Evolutionary conservation across 2,888 invertebrate species (phyloP).

Genomic region (Lepidochrysops patricia): DNA sequence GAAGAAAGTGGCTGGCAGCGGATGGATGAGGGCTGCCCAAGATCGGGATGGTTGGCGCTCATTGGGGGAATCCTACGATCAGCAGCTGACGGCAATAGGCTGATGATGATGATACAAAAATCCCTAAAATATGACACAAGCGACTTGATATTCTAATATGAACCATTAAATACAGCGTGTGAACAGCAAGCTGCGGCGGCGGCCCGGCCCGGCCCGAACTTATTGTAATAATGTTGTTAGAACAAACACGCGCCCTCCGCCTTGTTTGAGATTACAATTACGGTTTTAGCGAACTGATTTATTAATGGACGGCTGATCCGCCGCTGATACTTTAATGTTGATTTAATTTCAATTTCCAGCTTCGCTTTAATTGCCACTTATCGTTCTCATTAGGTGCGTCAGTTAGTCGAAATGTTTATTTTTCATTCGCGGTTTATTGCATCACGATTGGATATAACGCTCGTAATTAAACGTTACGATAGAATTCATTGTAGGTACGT

Average conservation of each 20-base stretch:
- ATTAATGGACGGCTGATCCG: conserved; percentile 73
- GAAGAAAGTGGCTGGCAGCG: too few species aligned
- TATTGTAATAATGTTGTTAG: conserved; percentile 74
- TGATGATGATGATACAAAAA: too few species aligned
- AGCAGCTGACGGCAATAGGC: too few species aligned
- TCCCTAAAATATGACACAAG: background rate
- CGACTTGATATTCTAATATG: background rate
- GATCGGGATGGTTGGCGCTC: too few species aligned
- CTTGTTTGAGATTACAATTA: conserved; percentile 75
- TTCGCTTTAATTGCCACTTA: conserved; percentile 17
- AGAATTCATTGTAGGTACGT: background rate
- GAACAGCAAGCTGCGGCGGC: conserved; percentile 30
- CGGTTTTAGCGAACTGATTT: conserved; percentile 75
- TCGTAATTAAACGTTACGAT: background rate
- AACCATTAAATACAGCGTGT: conserved; percentile 40
- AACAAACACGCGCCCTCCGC: conserved; percentile 67
- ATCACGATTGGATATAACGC: background rate
- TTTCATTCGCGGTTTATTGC: background rate
- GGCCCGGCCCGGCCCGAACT: conserved; percentile 59
- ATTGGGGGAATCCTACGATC: too few species aligned
- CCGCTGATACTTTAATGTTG: conserved; percentile 71
- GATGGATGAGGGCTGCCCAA: too few species aligned
- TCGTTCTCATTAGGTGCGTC: background rate
- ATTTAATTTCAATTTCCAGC: conserved; percentile 59
- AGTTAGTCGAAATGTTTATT: background rate